phyloP scores from a whole-genome alignment of 1,140 invertebrate genomes.

The Bombus sibiricus region DNA sequence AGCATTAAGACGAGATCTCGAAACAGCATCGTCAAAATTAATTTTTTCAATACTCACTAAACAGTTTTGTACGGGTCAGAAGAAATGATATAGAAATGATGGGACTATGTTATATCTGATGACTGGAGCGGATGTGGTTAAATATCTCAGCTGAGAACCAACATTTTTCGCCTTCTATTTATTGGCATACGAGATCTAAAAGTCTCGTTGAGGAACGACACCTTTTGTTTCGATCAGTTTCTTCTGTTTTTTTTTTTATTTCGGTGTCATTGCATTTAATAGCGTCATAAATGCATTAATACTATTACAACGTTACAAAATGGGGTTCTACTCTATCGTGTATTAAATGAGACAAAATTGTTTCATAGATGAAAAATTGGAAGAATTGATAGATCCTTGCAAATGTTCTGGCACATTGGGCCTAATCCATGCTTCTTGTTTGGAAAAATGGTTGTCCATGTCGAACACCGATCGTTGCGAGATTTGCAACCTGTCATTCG shows the following conservation, averaged over 20 bases:
- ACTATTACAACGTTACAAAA: too few relatives aligned
- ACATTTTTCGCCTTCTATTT: background rate
- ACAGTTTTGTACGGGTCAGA: background rate
- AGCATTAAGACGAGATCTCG: background rate
- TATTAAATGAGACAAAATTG: conserved; percentile 5
- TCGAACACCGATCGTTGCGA: conserved; percentile 84
- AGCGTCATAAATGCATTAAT: too few relatives aligned
- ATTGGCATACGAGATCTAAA: background rate
- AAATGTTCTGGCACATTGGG: conserved; percentile 84
- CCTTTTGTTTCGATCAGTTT: too few relatives aligned
- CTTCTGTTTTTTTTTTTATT: too few relatives aligned
- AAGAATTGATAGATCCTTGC: conserved; percentile 84
- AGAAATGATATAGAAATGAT: background rate
- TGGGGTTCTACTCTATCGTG: rapidly evolving
- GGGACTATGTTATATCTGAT: background rate
- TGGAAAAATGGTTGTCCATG: conserved; percentile 85
- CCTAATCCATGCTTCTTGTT: conserved; percentile 83
- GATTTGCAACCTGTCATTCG: conserved; percentile 84
- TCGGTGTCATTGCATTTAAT: too few relatives aligned
- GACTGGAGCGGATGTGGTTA: background rate
- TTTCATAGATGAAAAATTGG: conserved; percentile 77
- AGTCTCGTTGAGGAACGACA: background rate
- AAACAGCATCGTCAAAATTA: background rate
- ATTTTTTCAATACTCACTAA: background rate
- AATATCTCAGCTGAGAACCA: background rate